Evolutionary conservation across 2,888 invertebrate species (phyloP).

Genomic region (Terebella lapidaria): DNA sequence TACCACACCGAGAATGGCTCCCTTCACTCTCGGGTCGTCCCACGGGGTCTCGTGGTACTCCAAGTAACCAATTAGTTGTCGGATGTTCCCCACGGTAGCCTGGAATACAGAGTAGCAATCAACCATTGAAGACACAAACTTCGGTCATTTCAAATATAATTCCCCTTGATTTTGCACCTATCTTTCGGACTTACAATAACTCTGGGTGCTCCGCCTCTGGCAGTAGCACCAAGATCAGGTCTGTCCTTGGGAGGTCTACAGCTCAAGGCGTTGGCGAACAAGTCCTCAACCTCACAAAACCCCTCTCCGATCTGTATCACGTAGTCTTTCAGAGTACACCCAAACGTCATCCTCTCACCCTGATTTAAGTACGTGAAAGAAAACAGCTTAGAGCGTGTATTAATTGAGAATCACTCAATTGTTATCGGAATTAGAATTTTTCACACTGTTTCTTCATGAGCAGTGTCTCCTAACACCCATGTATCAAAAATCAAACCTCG

Average conservation of each 20-base stretch:
- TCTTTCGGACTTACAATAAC: background rate
- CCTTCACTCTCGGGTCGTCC: background rate
- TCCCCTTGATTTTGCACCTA: background rate
- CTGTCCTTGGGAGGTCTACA: background rate
- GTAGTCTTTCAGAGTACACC: background rate
- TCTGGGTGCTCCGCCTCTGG: background rate
- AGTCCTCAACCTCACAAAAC: background rate
- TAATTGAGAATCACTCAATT: no score
- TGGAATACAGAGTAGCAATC: background rate
- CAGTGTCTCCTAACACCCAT: no score
- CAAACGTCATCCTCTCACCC: background rate
- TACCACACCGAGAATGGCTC: background rate
- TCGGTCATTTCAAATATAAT: background rate
- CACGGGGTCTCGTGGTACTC: background rate
- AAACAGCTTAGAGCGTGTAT: no score
- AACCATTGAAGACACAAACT: background rate
- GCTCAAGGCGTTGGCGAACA: background rate
- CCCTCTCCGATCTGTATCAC: background rate
- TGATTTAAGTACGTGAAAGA: no score
- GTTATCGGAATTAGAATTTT: no score
- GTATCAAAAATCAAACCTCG: background rate
- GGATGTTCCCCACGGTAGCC: conserved; percentile 3
- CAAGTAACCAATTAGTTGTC: conserved; percentile 4
- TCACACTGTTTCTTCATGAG: no score
- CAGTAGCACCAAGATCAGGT: background rate